These are phyloP conservation scores for Calyptommatus sinebrachiatus DNA, from an alignment of 2,113 vertebrate species.

Conservation along the genomic window DNA sequence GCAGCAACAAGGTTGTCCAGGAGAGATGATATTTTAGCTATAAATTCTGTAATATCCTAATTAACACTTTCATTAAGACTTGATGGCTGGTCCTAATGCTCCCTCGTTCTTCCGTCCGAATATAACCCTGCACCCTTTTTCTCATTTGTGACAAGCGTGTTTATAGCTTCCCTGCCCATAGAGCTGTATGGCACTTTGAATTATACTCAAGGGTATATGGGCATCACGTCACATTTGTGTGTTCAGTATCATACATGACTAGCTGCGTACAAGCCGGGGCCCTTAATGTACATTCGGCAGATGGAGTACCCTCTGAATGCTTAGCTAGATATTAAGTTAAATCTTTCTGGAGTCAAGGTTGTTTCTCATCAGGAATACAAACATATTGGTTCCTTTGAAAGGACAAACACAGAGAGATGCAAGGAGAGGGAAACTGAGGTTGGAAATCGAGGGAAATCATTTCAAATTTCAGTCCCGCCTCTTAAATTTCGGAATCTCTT, in stretches of 20 bases:
- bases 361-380: conserved; percentile 81
- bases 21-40: conserved; percentile 55
- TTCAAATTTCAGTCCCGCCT: conserved; percentile 53
- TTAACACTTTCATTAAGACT: conserved; percentile 77
- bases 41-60: conserved; percentile 69
- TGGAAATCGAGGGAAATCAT: conserved; percentile 60
- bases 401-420: conserved; percentile 70
- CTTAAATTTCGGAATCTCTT: conserved; percentile 55
- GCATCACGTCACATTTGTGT: conserved; percentile 90
- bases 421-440: conserved; percentile 60
- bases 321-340: conserved; percentile 81
- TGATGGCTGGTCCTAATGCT: conserved; percentile 66
- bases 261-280: conserved; percentile 70
- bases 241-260: conserved; percentile 82
- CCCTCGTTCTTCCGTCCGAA: conserved; percentile 65
- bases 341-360: conserved; percentile 85
- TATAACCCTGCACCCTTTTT: conserved; percentile 76
- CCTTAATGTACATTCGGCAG: conserved; percentile 74
- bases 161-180: conserved; percentile 83
- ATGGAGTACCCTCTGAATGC: conserved; percentile 73
- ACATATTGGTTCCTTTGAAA: conserved; percentile 82
- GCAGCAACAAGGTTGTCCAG: conserved; percentile 48
- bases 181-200: conserved; percentile 84
- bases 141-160: conserved; percentile 86
- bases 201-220: conserved; percentile 88